Evolutionary conservation across 1,140 invertebrate genomes (phyloP).

Genomic region (Drosophila albomicans): DNA sequence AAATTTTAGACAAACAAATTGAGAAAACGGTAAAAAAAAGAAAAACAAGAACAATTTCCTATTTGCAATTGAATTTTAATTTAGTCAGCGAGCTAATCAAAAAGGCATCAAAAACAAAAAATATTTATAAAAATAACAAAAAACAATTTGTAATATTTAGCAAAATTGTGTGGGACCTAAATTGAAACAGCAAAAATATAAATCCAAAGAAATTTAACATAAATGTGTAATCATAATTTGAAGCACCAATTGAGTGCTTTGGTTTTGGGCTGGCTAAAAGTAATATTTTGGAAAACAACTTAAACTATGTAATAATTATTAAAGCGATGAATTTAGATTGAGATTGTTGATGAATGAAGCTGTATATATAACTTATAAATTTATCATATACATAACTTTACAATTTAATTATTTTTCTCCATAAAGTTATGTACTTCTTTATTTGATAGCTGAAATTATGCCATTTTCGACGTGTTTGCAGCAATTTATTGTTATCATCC

Average conservation of each 20-base stretch:
- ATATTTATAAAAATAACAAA: constrained; percentile 53
- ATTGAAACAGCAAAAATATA: constrained; percentile 48
- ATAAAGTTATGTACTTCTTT: constrained; percentile 53
- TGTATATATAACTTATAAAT: constrained; percentile 81
- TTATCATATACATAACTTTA: constrained; percentile 61
- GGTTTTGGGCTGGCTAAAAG: constrained; percentile 14
- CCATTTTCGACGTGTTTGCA: constrained; percentile 70
- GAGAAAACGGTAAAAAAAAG: constrained; percentile 27
- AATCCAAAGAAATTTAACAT: constrained; percentile 37
- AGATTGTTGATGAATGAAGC: constrained; percentile 78
- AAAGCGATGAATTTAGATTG: constrained; percentile 49
- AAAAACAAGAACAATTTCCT: constrained; percentile 36
- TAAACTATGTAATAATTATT: constrained; percentile 18
- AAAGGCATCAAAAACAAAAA: constrained; percentile 69
- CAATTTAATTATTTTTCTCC: constrained; percentile 74
- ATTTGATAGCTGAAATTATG: constrained; percentile 65
- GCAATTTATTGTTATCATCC: constrained; percentile 56
- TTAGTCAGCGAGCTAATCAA: constrained; percentile 79
- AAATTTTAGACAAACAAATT: constrained; percentile 66
- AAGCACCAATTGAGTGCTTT: constrained; percentile 7
- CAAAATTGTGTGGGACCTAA: constrained; percentile 79
- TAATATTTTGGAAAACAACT: constrained; percentile 16
- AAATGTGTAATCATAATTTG: not conserved
- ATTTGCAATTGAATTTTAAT: constrained; percentile 78
- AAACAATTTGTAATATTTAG: constrained; percentile 79